Evolutionary conservation across 2,888 invertebrate species (phyloP).

Genomic region (Epinotia brunnichana): DNA sequence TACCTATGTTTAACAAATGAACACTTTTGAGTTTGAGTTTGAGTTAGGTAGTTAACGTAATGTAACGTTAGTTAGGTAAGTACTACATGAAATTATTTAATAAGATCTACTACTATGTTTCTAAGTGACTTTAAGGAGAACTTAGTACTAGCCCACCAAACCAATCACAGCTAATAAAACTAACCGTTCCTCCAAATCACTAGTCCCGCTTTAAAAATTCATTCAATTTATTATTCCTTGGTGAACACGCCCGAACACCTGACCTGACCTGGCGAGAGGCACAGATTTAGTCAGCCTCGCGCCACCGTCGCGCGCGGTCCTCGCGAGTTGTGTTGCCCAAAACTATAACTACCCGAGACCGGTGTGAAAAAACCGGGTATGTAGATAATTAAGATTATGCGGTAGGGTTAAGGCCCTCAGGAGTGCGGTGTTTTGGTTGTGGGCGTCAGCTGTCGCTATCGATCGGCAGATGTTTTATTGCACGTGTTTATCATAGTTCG

Average conservation of each 20-base stretch:
- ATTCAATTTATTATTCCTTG: slow-evolving; percentile 58
- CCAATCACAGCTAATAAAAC: slow-evolving; percentile 55
- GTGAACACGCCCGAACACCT: slow-evolving; percentile 63
- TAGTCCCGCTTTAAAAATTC: slow-evolving; percentile 60
- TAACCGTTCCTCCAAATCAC: slow-evolving; percentile 56
- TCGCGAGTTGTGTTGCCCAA: slow-evolving; percentile 57
- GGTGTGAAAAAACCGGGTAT: slow-evolving; percentile 59
- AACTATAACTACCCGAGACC: slow-evolving; percentile 60
- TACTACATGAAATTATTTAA: too few relatives aligned
- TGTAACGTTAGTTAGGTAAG: too few relatives aligned
- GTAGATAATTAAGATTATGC: slow-evolving; percentile 51
- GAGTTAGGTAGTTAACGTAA: too few relatives aligned
- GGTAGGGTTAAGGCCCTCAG: slow-evolving; percentile 54
- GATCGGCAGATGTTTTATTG: slow-evolving; percentile 2
- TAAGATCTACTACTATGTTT: too few relatives aligned
- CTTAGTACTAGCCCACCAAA: slow-evolving; percentile 45
- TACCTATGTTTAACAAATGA: too few relatives aligned
- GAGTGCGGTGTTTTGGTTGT: slow-evolving; percentile 51
- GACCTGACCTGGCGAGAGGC: slow-evolving; percentile 81
- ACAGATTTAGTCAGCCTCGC: slow-evolving; percentile 82
- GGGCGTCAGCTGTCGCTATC: slow-evolving; percentile 31
- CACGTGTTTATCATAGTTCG: slow-evolving; percentile 24
- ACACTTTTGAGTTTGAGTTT: too few relatives aligned
- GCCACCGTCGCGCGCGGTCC: slow-evolving; percentile 72
- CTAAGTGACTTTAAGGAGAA: background rate